Evolutionary conservation across 2,113 vertebrate species (phyloP).

Genomic region (Cynoglossus semilaevis): DNA sequence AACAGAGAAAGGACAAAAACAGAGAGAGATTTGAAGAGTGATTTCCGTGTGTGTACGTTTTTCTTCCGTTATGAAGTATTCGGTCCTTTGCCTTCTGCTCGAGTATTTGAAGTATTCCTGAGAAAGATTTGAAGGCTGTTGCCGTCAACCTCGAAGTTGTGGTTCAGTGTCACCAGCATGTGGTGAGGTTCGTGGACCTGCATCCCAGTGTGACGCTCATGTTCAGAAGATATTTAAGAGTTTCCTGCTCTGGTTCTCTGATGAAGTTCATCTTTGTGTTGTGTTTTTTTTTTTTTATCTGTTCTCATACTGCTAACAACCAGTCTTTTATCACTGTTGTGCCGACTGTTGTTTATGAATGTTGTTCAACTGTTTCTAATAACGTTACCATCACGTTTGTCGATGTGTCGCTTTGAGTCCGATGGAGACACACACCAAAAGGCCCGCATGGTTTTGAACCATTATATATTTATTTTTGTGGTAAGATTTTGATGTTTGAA

Average conservation of each 20-base stretch:
- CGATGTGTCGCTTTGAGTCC: constrained; percentile 71
- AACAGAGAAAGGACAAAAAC: background rate
- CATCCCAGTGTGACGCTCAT: constrained; percentile 54
- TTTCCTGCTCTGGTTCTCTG: constrained; percentile 17
- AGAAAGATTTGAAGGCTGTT: constrained; percentile 4
- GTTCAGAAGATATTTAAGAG: constrained; percentile 4
- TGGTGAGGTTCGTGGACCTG: constrained; percentile 47
- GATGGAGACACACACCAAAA: constrained; percentile 69
- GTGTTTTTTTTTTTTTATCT: constrained; percentile 67
- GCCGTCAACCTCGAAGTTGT: background rate
- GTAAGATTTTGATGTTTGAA: background rate
- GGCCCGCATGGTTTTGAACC: background rate
- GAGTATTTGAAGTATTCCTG: constrained; percentile 8
- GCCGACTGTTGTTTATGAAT: constrained; percentile 67
- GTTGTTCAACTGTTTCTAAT: constrained; percentile 68
- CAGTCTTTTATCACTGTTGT: constrained; percentile 62
- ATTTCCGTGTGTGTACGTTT: constrained; percentile 46
- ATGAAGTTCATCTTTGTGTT: constrained; percentile 66
- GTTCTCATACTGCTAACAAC: constrained; percentile 54
- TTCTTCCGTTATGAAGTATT: constrained; percentile 43
- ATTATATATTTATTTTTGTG: background rate
- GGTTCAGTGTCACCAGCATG: constrained; percentile 52
- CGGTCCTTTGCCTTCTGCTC: constrained; percentile 3
- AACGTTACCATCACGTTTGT: constrained; percentile 76
- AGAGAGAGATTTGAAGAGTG: background rate